Evolutionary conservation across 64 coral and sea anemone genomes (phyloP).

Genomic region (Montipora efflorescens): DNA sequence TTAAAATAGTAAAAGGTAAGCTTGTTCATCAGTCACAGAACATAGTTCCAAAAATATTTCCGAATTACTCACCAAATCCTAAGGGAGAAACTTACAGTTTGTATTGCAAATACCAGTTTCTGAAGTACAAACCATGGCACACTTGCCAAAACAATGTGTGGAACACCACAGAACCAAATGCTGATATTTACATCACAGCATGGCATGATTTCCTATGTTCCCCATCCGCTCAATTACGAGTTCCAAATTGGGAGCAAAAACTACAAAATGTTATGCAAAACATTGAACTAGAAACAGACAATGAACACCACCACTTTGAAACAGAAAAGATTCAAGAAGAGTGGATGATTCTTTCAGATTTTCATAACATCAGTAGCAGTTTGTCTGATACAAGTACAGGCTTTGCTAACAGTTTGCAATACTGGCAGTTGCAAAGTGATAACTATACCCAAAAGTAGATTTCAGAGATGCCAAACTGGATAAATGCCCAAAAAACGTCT

Average conservation of each 20-base stretch:
- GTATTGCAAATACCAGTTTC: constrained; percentile 26
- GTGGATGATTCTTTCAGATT: constrained; percentile 50
- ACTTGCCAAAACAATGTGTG: constrained; percentile 28
- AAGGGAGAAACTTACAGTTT: not conserved
- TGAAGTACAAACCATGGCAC: constrained; percentile 49
- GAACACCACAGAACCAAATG: not conserved
- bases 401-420: constrained; percentile 5
- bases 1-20: constrained; percentile 38
- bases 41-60: constrained; percentile 5
- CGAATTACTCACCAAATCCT: not conserved
- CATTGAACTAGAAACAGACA: not conserved
- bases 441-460: constrained; percentile 49
- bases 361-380: constrained; percentile 27
- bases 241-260: not conserved
- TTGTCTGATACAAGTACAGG: constrained; percentile 24
- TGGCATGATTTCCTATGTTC: not conserved
- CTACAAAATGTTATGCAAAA: constrained; percentile 2
- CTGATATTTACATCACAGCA: not conserved
- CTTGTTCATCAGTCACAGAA: not conserved
- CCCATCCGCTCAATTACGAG: not conserved
- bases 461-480: constrained; percentile 37
- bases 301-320: constrained; percentile 3
- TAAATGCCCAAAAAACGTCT: constrained; percentile 28
- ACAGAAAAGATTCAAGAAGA: constrained; percentile 29
- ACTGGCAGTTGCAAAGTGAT: constrained; percentile 39